These are phyloP conservation scores for Aleiodes leptofemur DNA, from an alignment of 2,888 invertebrate genomes.

Conservation along the genomic window DNA sequence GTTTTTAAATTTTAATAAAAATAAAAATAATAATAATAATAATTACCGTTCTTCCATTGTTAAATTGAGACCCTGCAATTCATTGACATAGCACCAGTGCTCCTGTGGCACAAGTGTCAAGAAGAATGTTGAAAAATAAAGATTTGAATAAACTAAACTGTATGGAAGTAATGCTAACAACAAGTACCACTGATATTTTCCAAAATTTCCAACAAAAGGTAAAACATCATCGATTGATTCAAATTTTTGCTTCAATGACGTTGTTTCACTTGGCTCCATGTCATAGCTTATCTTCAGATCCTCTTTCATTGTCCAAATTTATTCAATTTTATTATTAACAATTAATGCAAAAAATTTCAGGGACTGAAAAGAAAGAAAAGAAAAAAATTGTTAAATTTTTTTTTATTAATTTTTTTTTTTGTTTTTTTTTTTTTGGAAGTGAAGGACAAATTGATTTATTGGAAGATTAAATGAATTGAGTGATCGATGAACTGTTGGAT, in stretches of 20 bases:
- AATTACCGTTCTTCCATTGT: conserved; percentile 73
- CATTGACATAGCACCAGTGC: conserved; percentile 76
- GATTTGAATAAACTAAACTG: conserved; percentile 75
- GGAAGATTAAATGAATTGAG: too few relatives aligned
- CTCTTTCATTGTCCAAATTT: conserved; percentile 54
- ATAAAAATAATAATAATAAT: background rate
- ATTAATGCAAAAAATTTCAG: background rate
- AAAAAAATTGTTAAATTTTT: background rate
- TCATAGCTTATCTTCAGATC: conserved; percentile 51
- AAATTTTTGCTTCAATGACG: conserved; percentile 63
- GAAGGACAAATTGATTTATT: too few relatives aligned
- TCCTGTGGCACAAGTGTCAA: conserved; percentile 75
- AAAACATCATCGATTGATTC: conserved; percentile 76
- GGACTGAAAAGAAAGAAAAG: background rate
- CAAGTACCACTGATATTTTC: conserved; percentile 75
- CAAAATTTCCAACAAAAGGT: conserved; percentile 76
- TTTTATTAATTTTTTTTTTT: too few relatives aligned
- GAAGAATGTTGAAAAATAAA: conserved; percentile 77
- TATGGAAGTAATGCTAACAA: conserved; percentile 76
- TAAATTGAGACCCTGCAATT: conserved; percentile 65
- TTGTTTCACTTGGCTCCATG: conserved; percentile 61
- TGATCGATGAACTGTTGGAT: too few relatives aligned
- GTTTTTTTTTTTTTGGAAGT: too few relatives aligned
- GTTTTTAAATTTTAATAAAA: background rate
- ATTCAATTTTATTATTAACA: background rate